Evolutionary conservation across 2,113 vertebrate species (phyloP), one percentile per base, ranked within the genome.

Genomic region (Forbesichthys agassizii): DNA sequence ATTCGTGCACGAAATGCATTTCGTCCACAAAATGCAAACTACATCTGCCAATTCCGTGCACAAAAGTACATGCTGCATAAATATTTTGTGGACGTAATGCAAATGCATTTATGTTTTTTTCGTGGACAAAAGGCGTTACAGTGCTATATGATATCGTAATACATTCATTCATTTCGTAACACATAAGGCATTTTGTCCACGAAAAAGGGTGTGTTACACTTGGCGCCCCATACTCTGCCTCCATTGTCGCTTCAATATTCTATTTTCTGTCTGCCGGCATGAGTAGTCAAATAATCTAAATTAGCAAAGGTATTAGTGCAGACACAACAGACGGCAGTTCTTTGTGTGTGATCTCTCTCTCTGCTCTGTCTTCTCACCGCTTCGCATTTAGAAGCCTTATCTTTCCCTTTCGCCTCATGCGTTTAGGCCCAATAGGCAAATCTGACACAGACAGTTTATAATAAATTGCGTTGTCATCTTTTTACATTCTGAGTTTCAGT

Each of bases 391-490:
- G 51, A 27, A 56, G 68, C 56, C 76, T 82, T 84, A 87, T 89
- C 83, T 78, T 64, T 48, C 69, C 60, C 54, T 8, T 64, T 64
- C 33, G 14, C 8, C 11, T 27, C 59, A 5, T 81, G 49, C 69
- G 77, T 68, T 85, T 81, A 27, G 20, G 20, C 20, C 1, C 2
- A 88, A 86, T 73, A 84, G 80, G 79, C 74, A 81, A 85, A 88
- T 87, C 80, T 85, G 71, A 74, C 79, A 77, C 36, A 16, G 61
- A 71, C n/a, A n/a, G 69, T 72, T 77, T 79, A 76, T 58, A 74
- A 56, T 82, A 78, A 86, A 86, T 84, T 85, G 80, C 80, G 60
- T 74, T 75, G 88, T 82, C 80, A 86, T 75, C 68, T 84, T 82
- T 83, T 83, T 68, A 48, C 80, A 73, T 84, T 78, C 70, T 33